Evolutionary conservation across 2,888 invertebrate species (phyloP), one percentile per base, ranked within the genome.

Genomic region (Dichetophora obliterata): DNA sequence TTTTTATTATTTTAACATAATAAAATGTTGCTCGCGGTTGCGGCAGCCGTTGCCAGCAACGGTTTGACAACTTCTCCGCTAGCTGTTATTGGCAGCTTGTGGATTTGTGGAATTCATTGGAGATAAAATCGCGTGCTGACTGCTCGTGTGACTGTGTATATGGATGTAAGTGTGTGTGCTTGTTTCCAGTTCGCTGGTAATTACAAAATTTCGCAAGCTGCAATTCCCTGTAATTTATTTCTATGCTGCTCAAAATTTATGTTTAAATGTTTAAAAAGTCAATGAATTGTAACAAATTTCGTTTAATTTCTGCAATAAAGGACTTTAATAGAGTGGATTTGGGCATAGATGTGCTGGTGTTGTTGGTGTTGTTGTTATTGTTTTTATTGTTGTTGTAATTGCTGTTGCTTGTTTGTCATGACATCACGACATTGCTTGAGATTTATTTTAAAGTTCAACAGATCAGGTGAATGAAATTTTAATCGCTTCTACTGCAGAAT

Each of bases 1-100:
- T 37, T 34, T 63, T 24, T 76, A 76, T 76, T 78, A 76, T 75
- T 75, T 76, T 76, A 78, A 78, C 72, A 78, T 76, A 68, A 50
- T 50, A 50, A 68, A 68, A 50, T 68, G 48, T 27, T 50, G 68
- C 50, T 68, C 24, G 48, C 48, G 48, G 68, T 68, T 11, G 24
- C 27, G 27, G 11, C 50, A n/a, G 11, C 27, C 11, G 43, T 11
- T 59, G 22, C n/a, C 19, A n/a, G 22, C 37, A 37, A 66, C 3
- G 34, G 31, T 14, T 57, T 71, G 34, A 71, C 68, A 68, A 68
- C 24, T 14, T 9, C 31, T 70, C 43, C 57, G 11, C 19, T 48
- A 9, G 43, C 68, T 68, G 48, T 22, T 22, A 22, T 48, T 68
- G 68, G 24, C 48, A 68, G 48, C 50, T 24, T 22, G 68, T 8